Evolutionary conservation across 2,797 vertebrate genomes (phyloP).

Genomic region (Chelon auratus): DNA sequence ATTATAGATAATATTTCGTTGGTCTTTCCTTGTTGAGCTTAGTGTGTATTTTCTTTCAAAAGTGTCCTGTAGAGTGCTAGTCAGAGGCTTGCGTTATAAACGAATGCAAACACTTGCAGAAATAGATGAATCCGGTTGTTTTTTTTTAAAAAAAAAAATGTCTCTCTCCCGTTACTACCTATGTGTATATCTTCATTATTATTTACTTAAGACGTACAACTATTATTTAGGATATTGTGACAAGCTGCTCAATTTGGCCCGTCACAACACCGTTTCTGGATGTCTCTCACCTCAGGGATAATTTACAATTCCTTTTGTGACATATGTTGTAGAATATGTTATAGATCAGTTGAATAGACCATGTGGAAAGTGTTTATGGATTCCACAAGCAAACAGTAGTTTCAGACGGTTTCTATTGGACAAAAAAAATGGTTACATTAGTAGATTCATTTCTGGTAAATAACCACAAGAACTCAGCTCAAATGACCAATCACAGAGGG

Average conservation of each 20-base stretch:
- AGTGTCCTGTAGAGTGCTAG: background rate
- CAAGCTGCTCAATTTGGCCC: background rate
- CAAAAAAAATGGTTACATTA: slow-evolving; percentile 70
- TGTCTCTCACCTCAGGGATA: background rate
- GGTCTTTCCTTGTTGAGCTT: background rate
- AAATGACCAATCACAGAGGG: slow-evolving; percentile 45
- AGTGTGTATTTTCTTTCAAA: background rate
- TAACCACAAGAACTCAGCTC: slow-evolving; percentile 59
- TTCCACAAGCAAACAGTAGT: slow-evolving; percentile 56
- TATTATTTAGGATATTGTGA: background rate
- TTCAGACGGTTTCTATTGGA: slow-evolving; percentile 32
- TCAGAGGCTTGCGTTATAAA: background rate
- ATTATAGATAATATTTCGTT: background rate
- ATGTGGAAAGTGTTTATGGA: slow-evolving; percentile 32
- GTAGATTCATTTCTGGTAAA: slow-evolving; percentile 69
- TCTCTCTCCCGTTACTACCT: background rate
- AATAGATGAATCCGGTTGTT: too few species aligned
- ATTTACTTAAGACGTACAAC: slow-evolving; percentile 4
- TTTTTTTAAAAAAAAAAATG: too few species aligned
- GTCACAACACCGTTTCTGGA: background rate
- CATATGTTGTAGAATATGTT: too few species aligned
- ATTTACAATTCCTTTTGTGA: background rate
- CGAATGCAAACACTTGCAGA: too few species aligned
- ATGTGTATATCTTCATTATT: slow-evolving; percentile 12
- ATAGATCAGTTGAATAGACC: background rate